Conservation (phyloP, 2,888 invertebrate species). For the Deilephila porcellus region DNA sequence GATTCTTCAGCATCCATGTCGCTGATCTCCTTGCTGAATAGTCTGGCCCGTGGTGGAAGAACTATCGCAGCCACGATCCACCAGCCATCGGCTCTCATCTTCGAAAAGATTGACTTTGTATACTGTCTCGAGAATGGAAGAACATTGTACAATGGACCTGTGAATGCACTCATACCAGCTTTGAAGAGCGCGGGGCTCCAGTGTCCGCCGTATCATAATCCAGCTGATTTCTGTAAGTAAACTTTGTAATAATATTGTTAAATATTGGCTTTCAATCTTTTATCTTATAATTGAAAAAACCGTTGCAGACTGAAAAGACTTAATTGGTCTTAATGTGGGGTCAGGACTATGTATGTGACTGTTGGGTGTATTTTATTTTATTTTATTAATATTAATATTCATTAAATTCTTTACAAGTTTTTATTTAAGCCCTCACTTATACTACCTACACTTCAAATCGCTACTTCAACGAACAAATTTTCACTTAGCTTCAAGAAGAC, state of each 20-base stretch:
- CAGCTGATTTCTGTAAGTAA: slow-evolving; percentile 95
- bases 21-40: slow-evolving; percentile 91
- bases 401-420: too few species aligned
- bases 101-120: slow-evolving; percentile 96
- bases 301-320: too few species aligned
- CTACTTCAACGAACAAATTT: not conserved
- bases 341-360: too few species aligned
- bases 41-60: slow-evolving; percentile 92
- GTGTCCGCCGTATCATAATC: slow-evolving; percentile 97
- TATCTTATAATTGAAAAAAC: too few species aligned
- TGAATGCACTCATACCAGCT: slow-evolving; percentile 90
- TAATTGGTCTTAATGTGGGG: too few species aligned
- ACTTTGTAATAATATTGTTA: not conserved
- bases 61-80: slow-evolving; percentile 97
- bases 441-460: not conserved
- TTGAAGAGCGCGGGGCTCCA: slow-evolving; percentile 89
- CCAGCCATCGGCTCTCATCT: slow-evolving; percentile 95
- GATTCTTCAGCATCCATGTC: slow-evolving; percentile 95
- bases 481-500: not conserved
- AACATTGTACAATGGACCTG: slow-evolving; percentile 93
- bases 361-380: too few species aligned
- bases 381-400: too few species aligned
- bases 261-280: too few species aligned
- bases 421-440: too few species aligned
- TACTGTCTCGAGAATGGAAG: slow-evolving; percentile 93